Evolutionary conservation across 2,888 invertebrate genomes (phyloP), one percentile per base, ranked within the genome.

Genomic region (Melitaea athalia): DNA sequence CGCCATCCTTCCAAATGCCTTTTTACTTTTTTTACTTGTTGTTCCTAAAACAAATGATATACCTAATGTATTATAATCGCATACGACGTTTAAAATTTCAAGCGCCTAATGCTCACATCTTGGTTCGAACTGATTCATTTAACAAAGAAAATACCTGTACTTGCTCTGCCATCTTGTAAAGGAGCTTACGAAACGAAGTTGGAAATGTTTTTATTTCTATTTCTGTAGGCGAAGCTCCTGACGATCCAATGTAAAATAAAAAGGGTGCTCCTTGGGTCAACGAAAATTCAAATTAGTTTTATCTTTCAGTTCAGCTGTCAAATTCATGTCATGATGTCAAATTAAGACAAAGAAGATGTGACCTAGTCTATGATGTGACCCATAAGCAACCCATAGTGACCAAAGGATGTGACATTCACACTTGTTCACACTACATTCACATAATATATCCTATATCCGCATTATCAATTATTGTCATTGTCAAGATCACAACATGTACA

Each of bases 1-100:
- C 96, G 94, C 95, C 96, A 97, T 53, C 95, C 94, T 81, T 96
- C 96, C 77, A 97, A 85, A 73, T 95, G 93, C 74, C 95, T 92
- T 81, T 95, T 96, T 64, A 97, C 82, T 81, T 94, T 95, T 79
- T 95, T 95, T 71, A 95, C 95, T 81, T 95, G 95, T 75, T 95
- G 94, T 78, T 96, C 96, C 96, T 96, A 81, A 64, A 77, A 76
- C 74, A 61, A 72, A 43, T 14, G 31, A 24, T 24, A 24, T 33
- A 31, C 6, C 2, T 24, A 38, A 31, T n/a, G 11, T 49, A 49
- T 31, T 33, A 49, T 49, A 5, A 3, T 38, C 52, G 12, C 38
- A 42, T 38, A 49, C 7, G 5, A 38, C 11, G 14, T 45, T 45
- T 49, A 50, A 33, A 11, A 49, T 15, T 38, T n/a, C 11, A 14